Conservation (phyloP, 2,113 vertebrate genomes). For the Lamprotornis superbus region DNA sequence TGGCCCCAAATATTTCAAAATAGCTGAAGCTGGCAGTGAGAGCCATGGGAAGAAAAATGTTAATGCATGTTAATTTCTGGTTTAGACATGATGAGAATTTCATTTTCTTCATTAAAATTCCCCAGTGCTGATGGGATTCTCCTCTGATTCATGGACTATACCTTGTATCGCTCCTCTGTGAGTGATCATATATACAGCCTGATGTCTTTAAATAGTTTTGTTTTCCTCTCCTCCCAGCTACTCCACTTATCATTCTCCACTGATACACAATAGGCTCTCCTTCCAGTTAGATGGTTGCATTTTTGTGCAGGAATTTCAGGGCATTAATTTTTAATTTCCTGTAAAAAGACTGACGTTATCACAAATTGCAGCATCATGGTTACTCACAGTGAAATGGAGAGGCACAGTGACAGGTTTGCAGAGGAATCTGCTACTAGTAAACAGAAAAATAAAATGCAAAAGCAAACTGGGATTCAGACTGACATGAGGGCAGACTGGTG, state of each 20-base stretch:
- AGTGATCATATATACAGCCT: neutral
- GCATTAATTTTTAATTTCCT: neutral
- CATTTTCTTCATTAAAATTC: slow-evolving; percentile 59
- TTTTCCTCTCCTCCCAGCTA: neutral
- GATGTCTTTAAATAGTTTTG: neutral
- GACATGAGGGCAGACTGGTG: neutral
- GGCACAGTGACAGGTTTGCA: neutral
- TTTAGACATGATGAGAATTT: slow-evolving; percentile 60
- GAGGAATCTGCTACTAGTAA: neutral
- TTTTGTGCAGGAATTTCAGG: neutral
- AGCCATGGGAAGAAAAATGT: slow-evolving; percentile 54
- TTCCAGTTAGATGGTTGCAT: neutral
- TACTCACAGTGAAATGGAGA: neutral
- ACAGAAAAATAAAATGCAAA: slow-evolving; percentile 4
- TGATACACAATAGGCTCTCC: neutral
- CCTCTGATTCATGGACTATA: slow-evolving; percentile 22
- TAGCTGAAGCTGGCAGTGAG: slow-evolving; percentile 48
- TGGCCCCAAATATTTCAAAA: slow-evolving; percentile 62
- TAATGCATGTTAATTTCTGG: slow-evolving; percentile 61
- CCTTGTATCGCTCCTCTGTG: neutral
- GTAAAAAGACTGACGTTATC: neutral
- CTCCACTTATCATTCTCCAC: neutral
- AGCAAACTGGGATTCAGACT: neutral
- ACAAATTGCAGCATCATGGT: neutral
- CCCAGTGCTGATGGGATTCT: neutral